A percentile compares a stretch with the other conserved stretches of the same genome.
phyloP scores from a whole-genome alignment of 1,140 invertebrate genomes.

The Tribolium madens region DNA sequence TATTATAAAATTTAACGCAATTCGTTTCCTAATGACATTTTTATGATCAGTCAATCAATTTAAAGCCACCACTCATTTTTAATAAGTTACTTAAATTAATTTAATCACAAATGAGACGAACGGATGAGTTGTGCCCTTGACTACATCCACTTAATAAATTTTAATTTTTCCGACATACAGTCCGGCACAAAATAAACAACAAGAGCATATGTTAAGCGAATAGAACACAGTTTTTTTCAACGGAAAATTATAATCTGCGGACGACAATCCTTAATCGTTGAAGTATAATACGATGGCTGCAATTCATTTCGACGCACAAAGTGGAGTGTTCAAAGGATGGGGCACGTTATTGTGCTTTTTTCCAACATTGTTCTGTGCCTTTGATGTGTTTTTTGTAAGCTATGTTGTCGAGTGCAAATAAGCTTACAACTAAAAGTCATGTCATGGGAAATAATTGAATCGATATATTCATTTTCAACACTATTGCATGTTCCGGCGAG shows the following conservation, averaged over 20 bases:
- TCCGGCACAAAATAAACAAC: not conserved
- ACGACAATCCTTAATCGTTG: constrained; percentile 2
- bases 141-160: constrained; percentile 21
- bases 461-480: not conserved
- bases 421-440: not conserved
- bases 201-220: not conserved
- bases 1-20: constrained; percentile 4
- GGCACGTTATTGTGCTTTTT: not conserved
- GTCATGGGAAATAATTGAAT: not conserved
- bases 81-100: constrained; percentile 14
- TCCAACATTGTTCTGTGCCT: not conserved
- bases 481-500: not conserved
- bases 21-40: constrained; percentile 3
- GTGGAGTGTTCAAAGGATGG: not conserved
- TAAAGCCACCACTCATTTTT: constrained; percentile 14
- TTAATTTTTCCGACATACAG: constrained; percentile 12
- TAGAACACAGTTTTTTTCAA: not conserved
- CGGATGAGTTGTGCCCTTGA: constrained; percentile 35
- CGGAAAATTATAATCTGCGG: not conserved
- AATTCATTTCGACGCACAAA: constrained; percentile 13
- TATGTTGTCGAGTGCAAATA: not conserved
- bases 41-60: not conserved
- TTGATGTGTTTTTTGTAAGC: not conserved
- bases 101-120: not conserved
- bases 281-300: not conserved